Percentiles rank a stretch among this genome's conserved stretches.
Evolutionary conservation across 1,140 invertebrate genomes (phyloP).

Genomic region (Bathynomus jamesi): DNA sequence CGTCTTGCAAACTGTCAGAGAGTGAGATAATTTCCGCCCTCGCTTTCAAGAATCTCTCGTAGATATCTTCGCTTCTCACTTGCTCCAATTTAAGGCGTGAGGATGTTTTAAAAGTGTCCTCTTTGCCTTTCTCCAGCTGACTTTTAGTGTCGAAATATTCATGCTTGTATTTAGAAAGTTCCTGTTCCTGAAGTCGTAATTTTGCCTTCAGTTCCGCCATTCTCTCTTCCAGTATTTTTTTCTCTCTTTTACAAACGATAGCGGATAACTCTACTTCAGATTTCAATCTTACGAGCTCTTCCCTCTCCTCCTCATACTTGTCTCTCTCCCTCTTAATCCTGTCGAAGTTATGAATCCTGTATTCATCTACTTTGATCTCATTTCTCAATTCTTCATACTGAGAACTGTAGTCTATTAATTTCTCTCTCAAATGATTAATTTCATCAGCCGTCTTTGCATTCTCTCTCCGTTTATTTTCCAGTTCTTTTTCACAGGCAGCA

Average conservation of each 20-base stretch:
- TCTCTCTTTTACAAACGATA: background rate
- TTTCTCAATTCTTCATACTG: background rate
- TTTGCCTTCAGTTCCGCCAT: background rate
- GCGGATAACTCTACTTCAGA: background rate
- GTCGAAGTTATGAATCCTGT: background rate
- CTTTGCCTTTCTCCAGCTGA: background rate
- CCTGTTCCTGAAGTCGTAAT: background rate
- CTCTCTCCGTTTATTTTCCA: background rate
- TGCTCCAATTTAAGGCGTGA: background rate
- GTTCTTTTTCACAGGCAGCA: background rate
- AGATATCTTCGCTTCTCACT: background rate
- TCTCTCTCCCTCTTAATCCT: background rate
- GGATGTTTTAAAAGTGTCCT: background rate
- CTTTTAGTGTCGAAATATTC: background rate
- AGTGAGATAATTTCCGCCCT: background rate
- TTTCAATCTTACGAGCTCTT: background rate
- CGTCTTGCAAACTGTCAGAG: background rate
- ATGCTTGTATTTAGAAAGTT: background rate
- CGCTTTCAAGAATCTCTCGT: background rate
- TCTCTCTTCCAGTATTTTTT: background rate
- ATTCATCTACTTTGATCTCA: background rate
- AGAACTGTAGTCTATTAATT: background rate
- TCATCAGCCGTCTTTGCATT: background rate
- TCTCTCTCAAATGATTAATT: background rate
- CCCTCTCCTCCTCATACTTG: background rate